A percentile compares a stretch with the other conserved stretches of the same genome.
phyloP scores from a whole-genome alignment of 2,113 vertebrate species.

The Capreolus pygargus region DNA sequence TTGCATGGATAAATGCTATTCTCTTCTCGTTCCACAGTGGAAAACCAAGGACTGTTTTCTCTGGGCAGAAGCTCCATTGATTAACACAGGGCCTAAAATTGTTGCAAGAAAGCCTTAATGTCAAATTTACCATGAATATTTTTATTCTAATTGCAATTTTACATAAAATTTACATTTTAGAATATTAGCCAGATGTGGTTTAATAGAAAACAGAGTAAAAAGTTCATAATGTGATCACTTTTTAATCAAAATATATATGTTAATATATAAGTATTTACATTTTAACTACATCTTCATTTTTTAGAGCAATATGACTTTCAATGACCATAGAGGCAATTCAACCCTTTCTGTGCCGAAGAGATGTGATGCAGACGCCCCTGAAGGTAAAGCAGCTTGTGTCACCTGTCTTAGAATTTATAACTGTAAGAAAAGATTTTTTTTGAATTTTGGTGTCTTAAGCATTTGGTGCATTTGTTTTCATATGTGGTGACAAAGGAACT shows the following conservation, averaged over 20 bases:
- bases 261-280: not conserved
- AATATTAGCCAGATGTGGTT: not conserved
- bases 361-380: slow-evolving; percentile 95
- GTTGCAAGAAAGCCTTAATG: not conserved
- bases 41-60: not conserved
- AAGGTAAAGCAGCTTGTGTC: slow-evolving; percentile 84
- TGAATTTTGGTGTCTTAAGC: not conserved
- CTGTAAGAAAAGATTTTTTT: not conserved
- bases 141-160: not conserved
- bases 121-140: not conserved
- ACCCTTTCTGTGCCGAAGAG: slow-evolving; percentile 81
- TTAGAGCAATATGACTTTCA: slow-evolving; percentile 80
- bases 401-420: not conserved
- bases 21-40: not conserved
- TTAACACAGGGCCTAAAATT: slow-evolving; percentile 4
- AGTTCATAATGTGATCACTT: not conserved
- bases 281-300: slow-evolving; percentile 2
- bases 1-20: not conserved
- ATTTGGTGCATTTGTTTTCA: slow-evolving; percentile 26
- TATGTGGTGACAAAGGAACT: not conserved
- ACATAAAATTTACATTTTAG: not conserved
- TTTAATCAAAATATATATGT: not conserved
- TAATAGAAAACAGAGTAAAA: slow-evolving; percentile 17
- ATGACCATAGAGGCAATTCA: slow-evolving; percentile 77
- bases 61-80: not conserved